Evolutionary conservation across 2,797 vertebrate genomes (phyloP).

Genomic region (Peromyscus aztecus): DNA sequence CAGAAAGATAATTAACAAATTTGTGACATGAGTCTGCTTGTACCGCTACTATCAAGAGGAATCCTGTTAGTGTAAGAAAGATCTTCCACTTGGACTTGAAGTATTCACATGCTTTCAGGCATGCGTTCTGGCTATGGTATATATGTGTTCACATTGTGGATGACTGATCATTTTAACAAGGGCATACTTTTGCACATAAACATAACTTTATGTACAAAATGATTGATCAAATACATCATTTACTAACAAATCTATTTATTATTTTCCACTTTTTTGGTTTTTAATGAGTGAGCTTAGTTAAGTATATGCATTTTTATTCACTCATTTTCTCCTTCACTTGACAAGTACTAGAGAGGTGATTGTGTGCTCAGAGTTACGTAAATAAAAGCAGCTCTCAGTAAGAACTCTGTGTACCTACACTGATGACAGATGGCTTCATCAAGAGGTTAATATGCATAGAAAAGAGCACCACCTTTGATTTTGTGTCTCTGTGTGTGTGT

Average conservation of each 20-base stretch:
- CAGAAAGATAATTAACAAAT: constrained; percentile 65
- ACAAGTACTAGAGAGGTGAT: neutral
- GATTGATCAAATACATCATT: neutral
- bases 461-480: neutral
- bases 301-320: neutral
- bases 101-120: constrained; percentile 29
- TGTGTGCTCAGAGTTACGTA: neutral
- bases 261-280: neutral
- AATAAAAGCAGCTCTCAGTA: neutral
- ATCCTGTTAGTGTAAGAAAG: constrained; percentile 64
- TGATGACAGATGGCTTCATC: neutral
- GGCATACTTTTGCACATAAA: neutral
- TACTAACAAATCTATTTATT: constrained; percentile 51
- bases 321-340: neutral
- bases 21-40: constrained; percentile 62
- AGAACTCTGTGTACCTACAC: neutral
- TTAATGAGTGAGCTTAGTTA: neutral
- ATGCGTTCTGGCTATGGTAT: constrained; percentile 49
- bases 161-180: constrained; percentile 31
- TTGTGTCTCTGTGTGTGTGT: neutral
- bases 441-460: neutral
- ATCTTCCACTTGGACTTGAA: constrained; percentile 61
- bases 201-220: constrained; percentile 37
- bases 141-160: neutral
- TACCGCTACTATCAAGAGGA: constrained; percentile 24